Conservation (phyloP, 2,113 vertebrate species). For the Bos javanicus region DNA sequence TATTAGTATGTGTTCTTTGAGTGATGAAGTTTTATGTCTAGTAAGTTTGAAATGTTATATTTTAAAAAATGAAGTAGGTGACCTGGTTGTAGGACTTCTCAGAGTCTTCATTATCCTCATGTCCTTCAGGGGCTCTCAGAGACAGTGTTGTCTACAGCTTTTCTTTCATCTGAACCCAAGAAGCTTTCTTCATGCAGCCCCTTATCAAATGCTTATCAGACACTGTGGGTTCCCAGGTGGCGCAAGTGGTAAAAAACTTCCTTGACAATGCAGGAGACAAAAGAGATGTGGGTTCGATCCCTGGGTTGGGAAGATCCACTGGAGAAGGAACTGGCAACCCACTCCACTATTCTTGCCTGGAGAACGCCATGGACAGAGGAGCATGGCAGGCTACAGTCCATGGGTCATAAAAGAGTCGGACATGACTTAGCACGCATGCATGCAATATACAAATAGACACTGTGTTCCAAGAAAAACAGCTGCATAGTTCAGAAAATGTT, state of each 20-base stretch:
- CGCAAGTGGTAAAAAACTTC: not conserved
- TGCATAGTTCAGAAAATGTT: not conserved
- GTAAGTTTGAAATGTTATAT: not conserved
- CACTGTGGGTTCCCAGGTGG: not conserved
- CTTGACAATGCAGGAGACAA: not conserved
- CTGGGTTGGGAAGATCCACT: not conserved
- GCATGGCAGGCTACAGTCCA: not conserved
- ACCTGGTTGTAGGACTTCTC: not conserved
- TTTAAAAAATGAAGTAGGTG: not conserved
- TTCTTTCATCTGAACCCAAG: not conserved
- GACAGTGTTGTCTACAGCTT: not conserved
- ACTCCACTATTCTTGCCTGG: not conserved
- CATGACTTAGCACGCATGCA: not conserved
- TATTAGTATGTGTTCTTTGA: not conserved
- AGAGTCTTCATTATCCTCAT: not conserved
- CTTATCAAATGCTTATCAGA: not conserved
- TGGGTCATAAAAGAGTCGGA: not conserved
- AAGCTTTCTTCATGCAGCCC: not conserved
- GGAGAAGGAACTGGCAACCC: not conserved
- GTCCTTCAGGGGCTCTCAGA: not conserved
- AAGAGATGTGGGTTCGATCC: not conserved
- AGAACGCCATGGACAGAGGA: not conserved
- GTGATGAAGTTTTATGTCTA: not conserved
- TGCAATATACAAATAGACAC: not conserved
- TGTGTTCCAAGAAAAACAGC: not conserved